These are phyloP conservation scores for Standfussiana lucernea DNA, from an alignment of 2,888 invertebrate species.

Conservation along the genomic window DNA sequence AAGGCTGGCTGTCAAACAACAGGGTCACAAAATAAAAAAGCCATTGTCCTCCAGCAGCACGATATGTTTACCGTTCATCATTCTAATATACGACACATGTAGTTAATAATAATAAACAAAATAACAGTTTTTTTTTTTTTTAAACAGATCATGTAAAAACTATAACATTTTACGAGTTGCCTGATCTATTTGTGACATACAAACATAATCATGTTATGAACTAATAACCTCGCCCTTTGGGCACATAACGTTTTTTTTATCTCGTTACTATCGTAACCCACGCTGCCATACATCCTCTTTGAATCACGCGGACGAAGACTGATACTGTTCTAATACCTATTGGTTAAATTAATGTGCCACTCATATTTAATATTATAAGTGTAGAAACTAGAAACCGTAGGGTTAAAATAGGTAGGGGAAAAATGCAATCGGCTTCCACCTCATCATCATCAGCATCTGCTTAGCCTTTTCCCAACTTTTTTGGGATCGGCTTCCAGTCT, in stretches of 20 bases:
- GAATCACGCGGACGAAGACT: constrained; percentile 30
- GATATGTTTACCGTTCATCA: not conserved
- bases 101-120: constrained; percentile 11
- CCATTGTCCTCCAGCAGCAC: not conserved
- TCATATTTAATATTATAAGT: not conserved
- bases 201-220: constrained; percentile 46
- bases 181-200: constrained; percentile 50
- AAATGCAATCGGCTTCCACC: not conserved
- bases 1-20: not conserved
- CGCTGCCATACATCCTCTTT: constrained; percentile 43
- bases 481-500: not conserved
- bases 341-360: not conserved
- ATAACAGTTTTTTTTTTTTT: constrained; percentile 40
- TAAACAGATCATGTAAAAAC: constrained; percentile 21
- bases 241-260: constrained; percentile 61
- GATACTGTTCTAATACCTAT: constrained; percentile 26
- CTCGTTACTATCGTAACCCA: constrained; percentile 67
- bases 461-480: not conserved
- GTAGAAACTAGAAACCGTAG: not conserved
- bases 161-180: constrained; percentile 47
- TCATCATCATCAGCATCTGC: not conserved
- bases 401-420: too few relatives aligned
- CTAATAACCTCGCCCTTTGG: constrained; percentile 70
- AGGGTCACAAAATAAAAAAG: not conserved
- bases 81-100: constrained; percentile 15